Conservation (phyloP, 2,113 vertebrate genomes). For the Neopipo cinnamomea region DNA sequence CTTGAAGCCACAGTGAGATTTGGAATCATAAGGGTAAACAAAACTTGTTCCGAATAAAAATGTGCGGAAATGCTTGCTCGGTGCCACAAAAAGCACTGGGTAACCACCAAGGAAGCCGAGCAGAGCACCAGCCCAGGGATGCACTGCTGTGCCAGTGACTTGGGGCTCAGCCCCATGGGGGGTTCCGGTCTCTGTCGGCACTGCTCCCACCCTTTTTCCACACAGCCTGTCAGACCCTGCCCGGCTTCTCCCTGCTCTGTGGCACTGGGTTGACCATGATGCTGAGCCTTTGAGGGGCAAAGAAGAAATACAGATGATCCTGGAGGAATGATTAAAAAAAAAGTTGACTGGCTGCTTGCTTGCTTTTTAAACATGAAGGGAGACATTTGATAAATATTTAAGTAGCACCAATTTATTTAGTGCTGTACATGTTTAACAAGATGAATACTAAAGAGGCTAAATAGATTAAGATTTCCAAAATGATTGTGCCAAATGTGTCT, state of each 20-base stretch:
- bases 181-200: fast-evolving
- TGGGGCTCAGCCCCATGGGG: not conserved
- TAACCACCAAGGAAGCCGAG: fast-evolving
- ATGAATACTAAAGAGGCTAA: constrained; percentile 55
- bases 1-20: not conserved
- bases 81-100: fast-evolving
- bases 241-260: fast-evolving
- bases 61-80: not conserved
- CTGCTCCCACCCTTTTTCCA: not conserved
- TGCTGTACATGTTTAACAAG: constrained; percentile 57
- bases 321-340: not conserved
- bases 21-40: not conserved
- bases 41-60: not conserved
- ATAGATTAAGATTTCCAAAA: constrained; percentile 47
- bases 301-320: not conserved
- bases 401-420: constrained; percentile 49
- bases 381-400: constrained; percentile 65
- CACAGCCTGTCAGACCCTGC: not conserved
- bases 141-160: not conserved
- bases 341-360: not conserved
- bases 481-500: not conserved
- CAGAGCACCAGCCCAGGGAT: not conserved
- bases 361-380: constrained; percentile 21
- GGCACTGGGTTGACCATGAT: fast-evolving
- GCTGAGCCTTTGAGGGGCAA: not conserved